phyloP scores from a whole-genome alignment of 2,797 vertebrate species.

The Enteromius anoplus region DNA sequence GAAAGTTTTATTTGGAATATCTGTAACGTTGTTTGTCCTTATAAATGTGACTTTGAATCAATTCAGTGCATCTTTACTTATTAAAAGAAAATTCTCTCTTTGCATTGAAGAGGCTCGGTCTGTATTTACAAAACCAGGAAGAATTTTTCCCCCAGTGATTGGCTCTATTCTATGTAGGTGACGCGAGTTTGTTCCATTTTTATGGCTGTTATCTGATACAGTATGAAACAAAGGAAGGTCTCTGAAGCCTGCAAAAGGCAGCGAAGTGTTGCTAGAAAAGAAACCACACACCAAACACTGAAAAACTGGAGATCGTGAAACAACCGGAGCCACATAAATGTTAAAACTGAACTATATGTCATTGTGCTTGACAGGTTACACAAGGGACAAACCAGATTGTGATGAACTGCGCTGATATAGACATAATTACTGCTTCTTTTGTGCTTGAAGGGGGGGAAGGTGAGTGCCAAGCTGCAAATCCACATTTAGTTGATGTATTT shows the following conservation, averaged over 20 bases:
- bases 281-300: conserved; percentile 12
- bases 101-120: background rate
- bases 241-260: background rate
- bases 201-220: conserved; percentile 33
- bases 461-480: conserved; percentile 66
- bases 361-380: conserved; percentile 84
- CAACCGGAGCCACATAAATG: background rate
- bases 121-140: background rate
- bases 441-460: conserved; percentile 92
- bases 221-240: conserved; percentile 11
- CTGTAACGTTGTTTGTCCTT: background rate
- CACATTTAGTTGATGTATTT: conserved; percentile 27
- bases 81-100: background rate
- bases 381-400: conserved; percentile 97
- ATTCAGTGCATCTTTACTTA: background rate
- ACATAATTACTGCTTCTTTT: conserved; percentile 98
- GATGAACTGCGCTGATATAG: conserved; percentile 99
- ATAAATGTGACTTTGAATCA: background rate
- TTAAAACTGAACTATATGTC: conserved; percentile 10
- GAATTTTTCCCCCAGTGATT: background rate
- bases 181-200: background rate
- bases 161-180: conserved; percentile 14
- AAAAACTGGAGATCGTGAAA: background rate
- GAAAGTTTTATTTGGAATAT: background rate
- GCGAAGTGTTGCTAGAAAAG: conserved; percentile 8